These are phyloP conservation scores for Bos javanicus DNA, from an alignment of 2,113 vertebrate species.

Conservation along the genomic window DNA sequence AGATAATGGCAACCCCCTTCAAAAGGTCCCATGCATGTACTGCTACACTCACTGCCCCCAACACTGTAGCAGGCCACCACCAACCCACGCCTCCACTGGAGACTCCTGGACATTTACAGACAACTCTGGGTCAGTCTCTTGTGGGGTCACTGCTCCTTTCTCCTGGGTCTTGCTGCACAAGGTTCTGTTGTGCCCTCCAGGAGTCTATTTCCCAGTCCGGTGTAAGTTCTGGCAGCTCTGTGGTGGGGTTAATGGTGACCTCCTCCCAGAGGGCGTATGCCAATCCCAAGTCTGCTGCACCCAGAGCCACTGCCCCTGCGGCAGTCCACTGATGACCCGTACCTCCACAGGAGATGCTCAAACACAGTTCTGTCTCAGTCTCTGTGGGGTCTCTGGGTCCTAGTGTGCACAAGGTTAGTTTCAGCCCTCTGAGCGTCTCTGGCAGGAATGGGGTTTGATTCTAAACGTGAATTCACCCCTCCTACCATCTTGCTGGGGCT, in stretches of 20 bases:
- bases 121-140: neutral
- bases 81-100: neutral
- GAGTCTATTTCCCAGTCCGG: neutral
- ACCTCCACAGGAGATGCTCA: neutral
- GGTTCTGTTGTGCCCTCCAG: neutral
- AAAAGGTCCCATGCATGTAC: neutral
- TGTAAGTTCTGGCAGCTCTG: neutral
- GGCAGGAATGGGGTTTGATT: neutral
- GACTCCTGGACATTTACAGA: neutral
- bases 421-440: neutral
- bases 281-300: fast-evolving
- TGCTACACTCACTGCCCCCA: neutral
- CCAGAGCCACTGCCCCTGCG: neutral
- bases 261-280: neutral
- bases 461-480: fast-evolving
- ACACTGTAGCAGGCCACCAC: neutral
- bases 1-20: neutral
- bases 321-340: neutral
- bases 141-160: neutral
- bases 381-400: neutral
- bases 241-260: neutral
- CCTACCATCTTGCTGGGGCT: neutral
- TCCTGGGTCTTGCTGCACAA: neutral
- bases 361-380: neutral
- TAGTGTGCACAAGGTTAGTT: neutral